Percentiles rank a stretch among this genome's conserved stretches.
Conservation (phyloP, 2,797 vertebrate genomes). For the Rostrhamus sociabilis region DNA sequence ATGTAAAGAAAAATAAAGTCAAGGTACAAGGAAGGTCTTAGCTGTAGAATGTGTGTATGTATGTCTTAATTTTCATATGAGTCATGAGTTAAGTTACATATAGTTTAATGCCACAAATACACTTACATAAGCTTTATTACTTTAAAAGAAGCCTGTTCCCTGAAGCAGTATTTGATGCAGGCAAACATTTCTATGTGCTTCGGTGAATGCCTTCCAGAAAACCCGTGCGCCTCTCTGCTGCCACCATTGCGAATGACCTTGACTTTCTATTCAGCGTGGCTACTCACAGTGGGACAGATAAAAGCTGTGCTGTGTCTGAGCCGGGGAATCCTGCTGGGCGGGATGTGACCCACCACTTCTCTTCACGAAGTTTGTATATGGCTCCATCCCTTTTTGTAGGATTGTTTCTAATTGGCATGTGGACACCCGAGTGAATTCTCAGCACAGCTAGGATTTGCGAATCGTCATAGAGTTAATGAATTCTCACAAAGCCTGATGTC, state of each 20-base stretch:
- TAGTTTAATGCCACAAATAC: neutral
- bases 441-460: neutral
- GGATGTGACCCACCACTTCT: neutral
- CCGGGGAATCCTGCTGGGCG: neutral
- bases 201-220: neutral
- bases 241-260: neutral
- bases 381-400: neutral
- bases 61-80: neutral
- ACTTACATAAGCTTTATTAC: neutral
- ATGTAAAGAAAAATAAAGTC: neutral
- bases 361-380: neutral
- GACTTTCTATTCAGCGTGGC: neutral
- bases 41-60: neutral
- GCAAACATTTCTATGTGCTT: neutral
- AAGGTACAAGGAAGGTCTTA: neutral
- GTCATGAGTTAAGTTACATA: neutral
- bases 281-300: accelerated
- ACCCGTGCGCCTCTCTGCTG: neutral
- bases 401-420: accelerated
- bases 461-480: neutral
- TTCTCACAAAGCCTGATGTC: neutral
- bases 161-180: neutral
- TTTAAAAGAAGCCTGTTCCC: neutral
- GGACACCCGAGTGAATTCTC: accelerated
- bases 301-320: neutral